Conservation (phyloP, 2,888 invertebrate genomes). For the Eutolmus rufibarbis region DNA sequence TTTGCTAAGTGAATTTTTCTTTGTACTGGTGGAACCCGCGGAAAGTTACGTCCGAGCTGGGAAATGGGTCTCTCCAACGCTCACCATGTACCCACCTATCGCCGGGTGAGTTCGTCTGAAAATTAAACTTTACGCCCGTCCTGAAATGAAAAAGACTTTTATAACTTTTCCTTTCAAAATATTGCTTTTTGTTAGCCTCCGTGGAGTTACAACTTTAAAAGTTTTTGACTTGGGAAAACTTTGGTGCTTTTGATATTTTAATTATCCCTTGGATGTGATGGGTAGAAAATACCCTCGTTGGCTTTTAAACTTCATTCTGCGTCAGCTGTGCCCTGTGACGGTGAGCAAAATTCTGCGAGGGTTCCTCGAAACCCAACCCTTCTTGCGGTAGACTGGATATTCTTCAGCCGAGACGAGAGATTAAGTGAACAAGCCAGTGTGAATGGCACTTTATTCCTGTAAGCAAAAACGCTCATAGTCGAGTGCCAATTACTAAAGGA, state of each 20-base stretch:
- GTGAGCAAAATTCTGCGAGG: not conserved
- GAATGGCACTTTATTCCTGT: not conserved
- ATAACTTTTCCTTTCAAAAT: slow-evolving; percentile 5
- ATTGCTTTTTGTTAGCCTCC: not conserved
- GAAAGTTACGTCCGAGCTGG: not conserved
- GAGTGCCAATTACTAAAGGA: slow-evolving; percentile 18
- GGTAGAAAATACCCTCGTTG: not conserved
- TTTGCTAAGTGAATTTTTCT: not conserved
- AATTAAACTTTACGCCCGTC: not conserved
- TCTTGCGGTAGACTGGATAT: not conserved
- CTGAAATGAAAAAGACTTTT: not conserved
- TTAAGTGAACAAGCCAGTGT: slow-evolving; percentile 13
- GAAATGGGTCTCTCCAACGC: not conserved
- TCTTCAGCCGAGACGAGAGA: slow-evolving; percentile 3
- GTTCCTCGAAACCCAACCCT: not conserved
- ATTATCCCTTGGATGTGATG: not conserved
- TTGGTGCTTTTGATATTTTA: slow-evolving; percentile 1
- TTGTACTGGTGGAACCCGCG: not conserved
- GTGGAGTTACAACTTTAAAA: not conserved
- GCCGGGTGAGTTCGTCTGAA: not conserved
- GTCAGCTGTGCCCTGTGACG: not conserved
- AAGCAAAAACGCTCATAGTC: not conserved
- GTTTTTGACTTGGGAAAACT: not conserved
- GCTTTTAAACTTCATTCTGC: not conserved
- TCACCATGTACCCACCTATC: not conserved